Evolutionary conservation across 2,797 vertebrate species (phyloP).

Genomic region (Enteromius thamalakanensis): DNA sequence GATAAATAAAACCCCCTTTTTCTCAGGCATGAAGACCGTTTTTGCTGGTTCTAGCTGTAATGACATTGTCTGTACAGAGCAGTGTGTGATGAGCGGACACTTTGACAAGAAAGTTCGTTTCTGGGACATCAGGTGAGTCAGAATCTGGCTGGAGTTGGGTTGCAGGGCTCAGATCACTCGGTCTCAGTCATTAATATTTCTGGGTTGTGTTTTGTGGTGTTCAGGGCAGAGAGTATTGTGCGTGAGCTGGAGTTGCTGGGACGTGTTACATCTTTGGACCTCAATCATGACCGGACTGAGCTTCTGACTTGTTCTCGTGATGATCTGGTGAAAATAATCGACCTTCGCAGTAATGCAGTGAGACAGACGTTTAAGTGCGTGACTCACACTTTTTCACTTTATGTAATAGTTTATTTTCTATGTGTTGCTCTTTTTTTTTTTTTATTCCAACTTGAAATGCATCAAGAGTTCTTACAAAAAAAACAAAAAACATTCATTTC

Average conservation of each 20-base stretch:
- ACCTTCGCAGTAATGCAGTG: conserved; percentile 83
- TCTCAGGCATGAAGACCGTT: conserved; percentile 94
- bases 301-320: conserved; percentile 94
- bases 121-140: conserved; percentile 94
- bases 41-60: conserved; percentile 98
- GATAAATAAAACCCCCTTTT: background rate
- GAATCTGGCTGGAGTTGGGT: background rate
- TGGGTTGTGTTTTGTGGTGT: conserved; percentile 7
- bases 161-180: background rate
- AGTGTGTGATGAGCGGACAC: conserved; percentile 98
- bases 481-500: background rate
- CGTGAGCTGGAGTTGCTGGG: conserved; percentile 89
- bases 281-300: conserved; percentile 91
- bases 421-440: background rate
- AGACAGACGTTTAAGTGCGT: conserved; percentile 88
- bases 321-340: conserved; percentile 91
- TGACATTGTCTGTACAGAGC: conserved; percentile 96
- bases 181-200: background rate
- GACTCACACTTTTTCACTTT: background rate
- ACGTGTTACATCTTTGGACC: conserved; percentile 92
- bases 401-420: background rate
- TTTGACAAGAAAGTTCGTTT: conserved; percentile 98
- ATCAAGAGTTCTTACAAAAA: too few relatives aligned
- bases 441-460: background rate
- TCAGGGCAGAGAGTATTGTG: conserved; percentile 90